phyloP scores from a whole-genome alignment of 1,140 invertebrate species.

The Meloidogyne floridensis region DNA sequence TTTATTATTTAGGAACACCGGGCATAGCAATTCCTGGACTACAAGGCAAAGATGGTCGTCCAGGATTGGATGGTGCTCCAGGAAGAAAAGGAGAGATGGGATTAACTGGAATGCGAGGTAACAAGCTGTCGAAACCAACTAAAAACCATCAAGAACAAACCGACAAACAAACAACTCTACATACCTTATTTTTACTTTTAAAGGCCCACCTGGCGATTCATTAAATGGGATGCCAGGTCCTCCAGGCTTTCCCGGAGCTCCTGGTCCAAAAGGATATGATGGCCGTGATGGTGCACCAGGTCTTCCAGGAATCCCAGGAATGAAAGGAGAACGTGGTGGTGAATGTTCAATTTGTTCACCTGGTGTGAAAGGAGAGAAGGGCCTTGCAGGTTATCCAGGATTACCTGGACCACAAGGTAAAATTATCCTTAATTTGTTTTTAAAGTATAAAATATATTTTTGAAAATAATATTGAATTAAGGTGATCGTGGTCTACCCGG shows the following conservation, averaged over 20 bases:
- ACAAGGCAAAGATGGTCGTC: slow-evolving; percentile 63
- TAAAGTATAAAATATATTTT: not conserved
- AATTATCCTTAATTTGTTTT: not conserved
- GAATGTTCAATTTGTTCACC: slow-evolving; percentile 63
- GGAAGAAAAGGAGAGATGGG: slow-evolving; percentile 64
- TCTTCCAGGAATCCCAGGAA: slow-evolving; percentile 55
- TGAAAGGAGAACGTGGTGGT: slow-evolving; percentile 57
- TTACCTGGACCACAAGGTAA: slow-evolving; percentile 64
- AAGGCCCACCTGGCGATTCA: slow-evolving; percentile 65
- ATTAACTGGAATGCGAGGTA: slow-evolving; percentile 58
- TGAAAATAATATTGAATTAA: not conserved
- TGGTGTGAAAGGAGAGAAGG: slow-evolving; percentile 66
- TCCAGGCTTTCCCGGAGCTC: slow-evolving; percentile 48
- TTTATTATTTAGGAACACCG: slow-evolving; percentile 49
- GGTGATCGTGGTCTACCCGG: slow-evolving; percentile 62
- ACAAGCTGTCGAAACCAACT: not conserved
- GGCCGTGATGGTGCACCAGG: slow-evolving; percentile 63
- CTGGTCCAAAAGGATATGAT: slow-evolving; percentile 51
- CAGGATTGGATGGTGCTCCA: slow-evolving; percentile 61
- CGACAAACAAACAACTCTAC: too few relatives aligned
- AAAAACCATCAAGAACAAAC: too few relatives aligned
- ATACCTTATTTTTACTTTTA: slow-evolving; percentile 16
- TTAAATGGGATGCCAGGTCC: slow-evolving; percentile 62
- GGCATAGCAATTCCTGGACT: slow-evolving; percentile 63
- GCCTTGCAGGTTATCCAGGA: slow-evolving; percentile 59